phyloP scores from a whole-genome alignment of 2,888 invertebrate species.

The Cecidostiba fungosa region DNA sequence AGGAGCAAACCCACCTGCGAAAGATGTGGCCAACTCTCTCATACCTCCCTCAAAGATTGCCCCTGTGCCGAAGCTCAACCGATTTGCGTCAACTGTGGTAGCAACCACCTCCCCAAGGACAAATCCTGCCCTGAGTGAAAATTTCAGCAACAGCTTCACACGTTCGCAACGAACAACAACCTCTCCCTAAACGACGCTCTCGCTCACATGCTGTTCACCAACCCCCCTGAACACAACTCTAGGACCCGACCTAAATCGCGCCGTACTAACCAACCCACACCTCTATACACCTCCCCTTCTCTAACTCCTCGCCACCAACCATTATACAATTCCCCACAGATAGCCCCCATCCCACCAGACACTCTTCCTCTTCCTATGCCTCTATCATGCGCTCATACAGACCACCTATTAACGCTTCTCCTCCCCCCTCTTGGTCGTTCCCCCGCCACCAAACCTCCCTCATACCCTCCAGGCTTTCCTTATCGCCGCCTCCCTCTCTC shows the following conservation, averaged over 20 bases:
- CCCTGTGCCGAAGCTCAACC: neutral
- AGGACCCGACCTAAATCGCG: neutral
- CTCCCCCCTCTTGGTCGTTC: neutral
- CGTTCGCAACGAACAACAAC: neutral
- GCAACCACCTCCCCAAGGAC: neutral
- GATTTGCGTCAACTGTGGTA: conserved; percentile 11
- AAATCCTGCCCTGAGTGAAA: conserved; percentile 12
- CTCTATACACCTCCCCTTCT: too few species aligned
- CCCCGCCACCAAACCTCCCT: neutral
- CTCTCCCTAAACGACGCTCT: neutral
- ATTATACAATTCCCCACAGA: too few species aligned
- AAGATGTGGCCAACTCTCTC: neutral
- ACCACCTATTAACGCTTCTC: neutral
- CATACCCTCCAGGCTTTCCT: neutral
- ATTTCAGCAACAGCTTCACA: neutral
- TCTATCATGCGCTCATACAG: neutral
- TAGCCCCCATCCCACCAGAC: too few species aligned
- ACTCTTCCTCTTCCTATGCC: neutral
- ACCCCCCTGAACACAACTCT: neutral
- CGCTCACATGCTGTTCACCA: neutral
- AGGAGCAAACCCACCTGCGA: neutral
- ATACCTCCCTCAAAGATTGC: neutral
- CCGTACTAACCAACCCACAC: neutral
- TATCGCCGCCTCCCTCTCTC: neutral
- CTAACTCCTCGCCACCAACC: too few species aligned